Base-by-base conservation (phyloP, 2,113 vertebrate genomes). In the Aegithalos caudatus region DNA sequence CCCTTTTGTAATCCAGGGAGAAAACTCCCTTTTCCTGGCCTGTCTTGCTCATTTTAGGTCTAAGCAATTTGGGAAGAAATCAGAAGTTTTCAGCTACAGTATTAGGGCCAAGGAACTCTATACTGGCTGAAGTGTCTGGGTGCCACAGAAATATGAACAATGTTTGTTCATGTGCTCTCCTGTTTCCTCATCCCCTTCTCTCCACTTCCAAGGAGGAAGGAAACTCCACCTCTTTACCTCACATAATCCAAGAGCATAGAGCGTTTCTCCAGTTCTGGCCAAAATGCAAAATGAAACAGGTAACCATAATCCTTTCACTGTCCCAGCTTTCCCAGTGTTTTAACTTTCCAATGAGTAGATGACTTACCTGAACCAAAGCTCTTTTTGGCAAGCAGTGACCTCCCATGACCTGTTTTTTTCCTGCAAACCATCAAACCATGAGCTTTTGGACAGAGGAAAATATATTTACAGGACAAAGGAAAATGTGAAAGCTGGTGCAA, bases 71-170 rank as follows among this genome's bases (percentile, higher is more conserved):
- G 17, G 15, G 37, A 71, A 64, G 12, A 90, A 79, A 48, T 22
- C 6, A 33, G 33, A 7, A 5, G 6, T 56, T 89, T 94, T 72
- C 23, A 53, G 8, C 14, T 37, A 40, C 7, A 28, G 1, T 61
- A 21, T 25, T 60, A 82, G 13, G 12, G 16, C 21, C 28, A 53
- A 78, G 37, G 60, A 19, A 10, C 29, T 37, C 38, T 13, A 5
- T 58, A 23, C 17, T 78, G 38, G 16, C 10, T 62, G 44, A 73
- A 74, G 33, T 12, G 18, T 40, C 27, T 37, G 23, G 1, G 12
- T 44, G 48, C 5, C n/a, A 65, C 0, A 5, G 40, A 77, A 42
- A 37, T 54, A 33, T 4, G 17, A 13, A 22, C 0, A 1, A 23
- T 1, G 1, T 33, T 14, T n/a, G 23, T 27, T 87, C 78, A 35